Evolutionary conservation across 2,113 vertebrate species (phyloP).

Genomic region (Parotia lawesii): DNA sequence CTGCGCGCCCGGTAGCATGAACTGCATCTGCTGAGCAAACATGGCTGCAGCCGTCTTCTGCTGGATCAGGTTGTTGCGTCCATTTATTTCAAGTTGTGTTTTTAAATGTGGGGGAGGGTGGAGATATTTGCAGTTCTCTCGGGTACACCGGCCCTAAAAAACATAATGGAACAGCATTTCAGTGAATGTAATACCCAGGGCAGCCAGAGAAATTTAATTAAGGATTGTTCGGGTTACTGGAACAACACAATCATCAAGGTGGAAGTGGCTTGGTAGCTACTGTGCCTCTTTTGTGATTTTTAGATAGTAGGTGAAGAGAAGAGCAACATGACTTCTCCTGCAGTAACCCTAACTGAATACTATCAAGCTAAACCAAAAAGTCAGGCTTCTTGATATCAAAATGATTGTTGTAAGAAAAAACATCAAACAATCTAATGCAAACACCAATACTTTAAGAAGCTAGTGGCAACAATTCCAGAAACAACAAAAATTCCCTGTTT

Average conservation of each 20-base stretch:
- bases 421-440: background rate
- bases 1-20: conserved; percentile 91
- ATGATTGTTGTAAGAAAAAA: background rate
- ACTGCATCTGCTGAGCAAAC: conserved; percentile 98
- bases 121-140: conserved; percentile 98
- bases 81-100: conserved; percentile 96
- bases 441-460: background rate
- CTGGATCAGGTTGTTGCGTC: conserved; percentile 97
- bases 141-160: conserved; percentile 89
- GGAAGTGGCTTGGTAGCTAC: background rate
- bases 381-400: background rate
- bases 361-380: background rate
- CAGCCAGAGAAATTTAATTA: background rate
- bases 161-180: conserved; percentile 1
- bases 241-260: background rate
- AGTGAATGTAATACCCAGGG: background rate
- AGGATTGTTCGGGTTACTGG: conserved; percentile 5
- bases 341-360: background rate
- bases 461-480: background rate
- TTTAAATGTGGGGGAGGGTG: conserved; percentile 97
- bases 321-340: background rate
- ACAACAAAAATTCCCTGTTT: background rate
- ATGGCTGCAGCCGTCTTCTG: conserved; percentile 95
- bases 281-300: background rate
- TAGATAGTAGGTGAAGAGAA: background rate